Conservation (phyloP, 2,797 vertebrate genomes). For the Avahi laniger region DNA sequence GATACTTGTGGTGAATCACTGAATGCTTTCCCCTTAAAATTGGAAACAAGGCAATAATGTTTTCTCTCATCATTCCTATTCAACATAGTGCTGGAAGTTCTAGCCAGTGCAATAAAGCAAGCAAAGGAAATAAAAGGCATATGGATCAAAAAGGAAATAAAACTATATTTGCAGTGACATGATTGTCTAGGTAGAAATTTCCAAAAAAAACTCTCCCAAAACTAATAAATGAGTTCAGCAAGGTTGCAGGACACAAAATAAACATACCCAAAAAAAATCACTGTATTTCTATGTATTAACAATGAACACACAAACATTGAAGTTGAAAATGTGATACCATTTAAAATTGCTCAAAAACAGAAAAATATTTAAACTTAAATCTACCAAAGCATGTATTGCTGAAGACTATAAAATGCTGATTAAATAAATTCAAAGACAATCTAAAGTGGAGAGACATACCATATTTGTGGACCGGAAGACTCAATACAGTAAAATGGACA, state of each 20-base stretch:
- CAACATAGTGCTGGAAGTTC: background rate
- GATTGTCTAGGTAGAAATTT: background rate
- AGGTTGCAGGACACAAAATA: background rate
- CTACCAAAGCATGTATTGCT: background rate
- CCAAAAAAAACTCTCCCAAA: background rate
- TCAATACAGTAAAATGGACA: background rate
- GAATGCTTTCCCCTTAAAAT: background rate
- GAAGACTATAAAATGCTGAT: slow-evolving; percentile 19
- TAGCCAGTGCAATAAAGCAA: background rate
- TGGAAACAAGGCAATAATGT: background rate
- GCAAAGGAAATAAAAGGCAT: background rate
- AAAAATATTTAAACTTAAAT: background rate
- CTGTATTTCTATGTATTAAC: background rate
- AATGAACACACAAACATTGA: background rate
- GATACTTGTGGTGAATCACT: background rate
- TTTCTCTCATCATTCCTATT: background rate
- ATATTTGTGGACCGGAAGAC: background rate
- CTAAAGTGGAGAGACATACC: background rate
- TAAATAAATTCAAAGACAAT: slow-evolving; percentile 15
- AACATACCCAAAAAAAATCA: background rate
- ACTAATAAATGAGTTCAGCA: background rate
- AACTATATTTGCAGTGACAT: background rate
- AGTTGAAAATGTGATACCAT: background rate
- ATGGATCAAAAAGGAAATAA: background rate
- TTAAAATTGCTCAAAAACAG: background rate